Percentiles rank a stretch among this genome's conserved stretches.
Evolutionary conservation across 2,797 vertebrate genomes (phyloP).

Genomic region (Champsocephalus gunnari): DNA sequence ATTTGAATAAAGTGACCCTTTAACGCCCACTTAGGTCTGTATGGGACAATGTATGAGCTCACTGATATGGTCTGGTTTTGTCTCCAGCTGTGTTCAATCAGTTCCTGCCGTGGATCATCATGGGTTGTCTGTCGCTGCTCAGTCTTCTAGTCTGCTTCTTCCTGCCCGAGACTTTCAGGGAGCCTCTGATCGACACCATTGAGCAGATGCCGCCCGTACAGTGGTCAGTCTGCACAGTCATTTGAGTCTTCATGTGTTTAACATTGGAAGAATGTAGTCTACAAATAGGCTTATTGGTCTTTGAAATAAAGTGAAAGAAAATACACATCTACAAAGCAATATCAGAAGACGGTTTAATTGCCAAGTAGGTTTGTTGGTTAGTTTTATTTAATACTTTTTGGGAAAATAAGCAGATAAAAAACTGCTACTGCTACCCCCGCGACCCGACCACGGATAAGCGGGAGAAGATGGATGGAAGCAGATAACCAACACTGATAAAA

Average conservation of each 20-base stretch:
- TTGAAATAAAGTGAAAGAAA: not conserved
- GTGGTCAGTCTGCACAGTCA: constrained; percentile 43
- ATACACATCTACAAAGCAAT: not conserved
- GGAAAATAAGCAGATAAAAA: too few relatives aligned
- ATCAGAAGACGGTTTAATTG: not conserved
- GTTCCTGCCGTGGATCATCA: constrained; percentile 62
- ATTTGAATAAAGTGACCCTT: not conserved
- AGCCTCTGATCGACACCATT: constrained; percentile 65
- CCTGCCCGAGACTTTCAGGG: constrained; percentile 69
- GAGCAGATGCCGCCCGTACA: constrained; percentile 49
- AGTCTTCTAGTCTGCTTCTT: constrained; percentile 45
- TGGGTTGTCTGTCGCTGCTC: constrained; percentile 54
- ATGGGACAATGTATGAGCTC: not conserved
- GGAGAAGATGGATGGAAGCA: too few relatives aligned
- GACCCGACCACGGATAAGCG: too few relatives aligned
- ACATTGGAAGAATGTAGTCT: not conserved
- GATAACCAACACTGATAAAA: too few relatives aligned
- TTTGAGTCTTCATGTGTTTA: not conserved
- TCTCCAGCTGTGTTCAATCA: constrained; percentile 45
- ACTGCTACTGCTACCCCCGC: too few relatives aligned
- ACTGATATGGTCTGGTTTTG: constrained; percentile 5
- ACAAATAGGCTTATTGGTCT: not conserved
- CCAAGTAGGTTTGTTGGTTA: not conserved
- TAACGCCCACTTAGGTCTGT: not conserved
- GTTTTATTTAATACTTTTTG: too few relatives aligned